Evolutionary conservation across 2,888 invertebrate species (phyloP), one percentile per base, ranked within the genome.

Genomic region (Pogonocherus hispidulus): DNA sequence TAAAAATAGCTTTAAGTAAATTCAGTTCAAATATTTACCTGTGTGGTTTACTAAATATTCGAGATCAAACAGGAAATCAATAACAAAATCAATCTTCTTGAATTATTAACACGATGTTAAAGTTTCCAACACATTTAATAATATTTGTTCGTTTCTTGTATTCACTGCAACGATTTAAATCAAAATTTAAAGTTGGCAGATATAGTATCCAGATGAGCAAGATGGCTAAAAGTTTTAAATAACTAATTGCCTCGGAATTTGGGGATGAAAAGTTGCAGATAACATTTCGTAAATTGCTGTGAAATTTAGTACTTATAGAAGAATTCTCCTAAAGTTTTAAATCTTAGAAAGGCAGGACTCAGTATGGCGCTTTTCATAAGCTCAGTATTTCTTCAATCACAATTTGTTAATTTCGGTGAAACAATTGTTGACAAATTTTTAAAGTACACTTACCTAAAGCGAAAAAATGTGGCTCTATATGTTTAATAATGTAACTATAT

Each of bases 11-110:
- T 20, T 55, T 5, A 11, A 20, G 35, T 54, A 54, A 32, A 54
- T 54, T 35, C 11, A 16, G 18, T n/a, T 55, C 55, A 37, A 55
- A 55, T 37, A 55, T 55, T 55, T 37, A 55, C 52, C 52, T 52
- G 52, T 27, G 52, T 1, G 16, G 18, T 32, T 52, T 32, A 52
- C 11, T 18, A 52, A 52, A 32, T 52, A 32, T 16, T 32, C 14
- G 32, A 16, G 32, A 52, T 52, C 52, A 32, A 52, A 16, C 52
- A 9, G 19, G 16, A 20, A 37, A n/a, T 55, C 55, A 14, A 55
- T 55, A 55, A 55, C 37, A 41, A 37, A 55, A 41, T 55, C 41
- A 32, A 52, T 52, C 32, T 14, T 1, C 16, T 9, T 11, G n/a
- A 32, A 18, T 8, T 32, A 35, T 52, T 52, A 35, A 32, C 32